phyloP scores from a whole-genome alignment of 2,113 vertebrate genomes.

The Antechinus stuartii region DNA sequence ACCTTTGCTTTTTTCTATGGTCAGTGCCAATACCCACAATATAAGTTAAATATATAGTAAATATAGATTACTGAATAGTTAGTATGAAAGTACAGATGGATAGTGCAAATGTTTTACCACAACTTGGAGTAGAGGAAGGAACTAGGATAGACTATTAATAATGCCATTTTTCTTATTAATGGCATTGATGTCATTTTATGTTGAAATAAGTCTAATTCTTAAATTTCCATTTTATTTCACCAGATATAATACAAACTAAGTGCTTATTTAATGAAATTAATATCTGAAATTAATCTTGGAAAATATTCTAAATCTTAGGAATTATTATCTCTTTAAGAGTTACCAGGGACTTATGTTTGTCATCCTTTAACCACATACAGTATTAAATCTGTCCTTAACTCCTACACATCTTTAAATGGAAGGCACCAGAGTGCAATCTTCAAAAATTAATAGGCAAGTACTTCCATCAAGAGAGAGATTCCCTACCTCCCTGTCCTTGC shows the following conservation, averaged over 20 bases:
- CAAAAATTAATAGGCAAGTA: background rate
- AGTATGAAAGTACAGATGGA: background rate
- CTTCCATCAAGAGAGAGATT: background rate
- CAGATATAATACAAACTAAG: background rate
- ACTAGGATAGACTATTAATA: background rate
- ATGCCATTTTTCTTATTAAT: background rate
- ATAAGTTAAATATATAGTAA: slow-evolving; percentile 42
- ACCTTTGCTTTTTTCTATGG: slow-evolving; percentile 2
- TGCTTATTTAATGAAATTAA: background rate
- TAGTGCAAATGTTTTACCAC: background rate
- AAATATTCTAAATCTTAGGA: background rate
- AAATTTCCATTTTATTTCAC: background rate
- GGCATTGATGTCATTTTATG: background rate
- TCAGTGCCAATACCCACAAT: background rate
- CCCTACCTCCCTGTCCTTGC: background rate
- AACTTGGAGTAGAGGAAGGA: background rate
- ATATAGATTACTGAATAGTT: background rate
- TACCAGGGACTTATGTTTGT: background rate
- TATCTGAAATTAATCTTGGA: background rate
- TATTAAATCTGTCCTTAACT: background rate
- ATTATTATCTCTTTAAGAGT: background rate
- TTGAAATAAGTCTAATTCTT: background rate
- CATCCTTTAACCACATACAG: background rate
- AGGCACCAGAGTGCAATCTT: background rate
- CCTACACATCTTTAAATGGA: background rate